Base-by-base conservation (phyloP, 2,888 invertebrate genomes). In the Dynastes tityus region DNA sequence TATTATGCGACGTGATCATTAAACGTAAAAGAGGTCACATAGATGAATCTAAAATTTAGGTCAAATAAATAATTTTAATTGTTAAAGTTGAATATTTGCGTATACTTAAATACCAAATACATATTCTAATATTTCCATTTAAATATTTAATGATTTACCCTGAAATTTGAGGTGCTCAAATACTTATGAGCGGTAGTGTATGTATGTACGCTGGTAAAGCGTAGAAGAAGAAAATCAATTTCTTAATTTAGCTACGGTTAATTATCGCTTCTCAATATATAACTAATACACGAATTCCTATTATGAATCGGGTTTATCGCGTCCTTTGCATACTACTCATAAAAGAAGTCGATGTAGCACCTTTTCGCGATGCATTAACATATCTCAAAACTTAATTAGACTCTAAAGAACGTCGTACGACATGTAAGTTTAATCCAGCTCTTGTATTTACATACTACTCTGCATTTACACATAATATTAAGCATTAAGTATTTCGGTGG, bases 301-400 rank as follows among this genome's bases (percentile, higher is more conserved):
- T 77, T 63, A 63, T 45, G 77, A 70, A 73, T 70, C 68, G 64
- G 75, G 73, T 79, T 79, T 74, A 70, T 78, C 13, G n/a, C 45
- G 2, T 11, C 8, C 8, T 11, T 45, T 45, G 2, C 45, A 45
- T 45, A 11, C 11, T 45, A 45, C 8, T 45, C 45, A 11, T 45
- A 45, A 45, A 11, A 11, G 45, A 45, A 11, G 45, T 1, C 45
- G 9, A 45, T 45, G 8, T 45, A 37, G 8, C 13, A 16, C 22
- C 45, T 67, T 67, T 16, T 40, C 9, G 45, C 40, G 65, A 40
- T 37, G 16, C n/a, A 67, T 16, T 45, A 40, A 67, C 22, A 45
- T 8, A 45, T 67, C 22, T 67, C 45, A 45, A 45, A 67, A 9
- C 40, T 67, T 40, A 49, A 40, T 22, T 67, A 22, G 22, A 67